Percentiles rank a stretch among this genome's conserved stretches.
phyloP scores from a whole-genome alignment of 2,888 invertebrate genomes.

The Callyntrura guangdongensis region DNA sequence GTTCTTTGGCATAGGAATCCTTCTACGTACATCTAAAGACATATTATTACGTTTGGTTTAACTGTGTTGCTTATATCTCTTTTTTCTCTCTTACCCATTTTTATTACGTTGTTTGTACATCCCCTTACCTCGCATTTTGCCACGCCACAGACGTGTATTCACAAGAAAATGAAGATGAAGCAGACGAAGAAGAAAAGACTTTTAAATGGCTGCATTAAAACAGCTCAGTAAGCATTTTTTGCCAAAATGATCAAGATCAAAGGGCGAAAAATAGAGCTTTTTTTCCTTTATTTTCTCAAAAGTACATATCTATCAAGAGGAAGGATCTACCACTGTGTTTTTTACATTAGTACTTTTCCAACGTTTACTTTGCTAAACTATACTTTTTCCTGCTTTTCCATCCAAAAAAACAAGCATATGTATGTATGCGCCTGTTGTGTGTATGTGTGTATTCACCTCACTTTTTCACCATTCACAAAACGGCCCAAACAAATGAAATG shows the following conservation, averaged over 20 bases:
- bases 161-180: constrained; percentile 49
- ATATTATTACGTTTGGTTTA: not conserved
- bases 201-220: constrained; percentile 70
- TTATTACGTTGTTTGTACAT: constrained; percentile 26
- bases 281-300: constrained; percentile 35
- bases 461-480: not conserved
- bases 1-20: no score
- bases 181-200: constrained; percentile 12
- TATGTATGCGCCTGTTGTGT: no score
- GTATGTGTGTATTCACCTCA: constrained; percentile 28
- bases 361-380: not conserved
- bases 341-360: not conserved
- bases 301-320: not conserved
- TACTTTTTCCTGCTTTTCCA: not conserved
- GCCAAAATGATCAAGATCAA: constrained; percentile 72
- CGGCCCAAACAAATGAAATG: constrained; percentile 1
- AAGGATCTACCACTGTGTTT: constrained; percentile 12
- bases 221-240: constrained; percentile 69
- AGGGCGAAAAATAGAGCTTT: constrained; percentile 50
- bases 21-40: no score
- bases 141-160: constrained; percentile 34
- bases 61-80: not conserved
- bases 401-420: no score
- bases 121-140: constrained; percentile 39
- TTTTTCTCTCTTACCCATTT: not conserved